Evolutionary conservation across 2,888 invertebrate species (phyloP).

Genomic region (Tyria jacobaeae): DNA sequence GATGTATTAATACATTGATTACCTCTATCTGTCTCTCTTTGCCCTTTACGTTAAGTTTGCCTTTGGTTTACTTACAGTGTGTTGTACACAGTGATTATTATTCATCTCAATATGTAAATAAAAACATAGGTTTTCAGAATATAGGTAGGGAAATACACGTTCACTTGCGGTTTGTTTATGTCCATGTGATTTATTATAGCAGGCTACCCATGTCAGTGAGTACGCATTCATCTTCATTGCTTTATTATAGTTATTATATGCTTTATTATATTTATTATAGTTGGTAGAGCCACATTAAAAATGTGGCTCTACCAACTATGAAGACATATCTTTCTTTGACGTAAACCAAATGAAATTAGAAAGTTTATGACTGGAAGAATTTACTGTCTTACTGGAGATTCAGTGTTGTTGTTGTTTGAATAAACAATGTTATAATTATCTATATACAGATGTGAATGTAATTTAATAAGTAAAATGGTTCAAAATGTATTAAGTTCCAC

Average conservation of each 20-base stretch:
- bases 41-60: background rate
- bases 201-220: constrained; percentile 20
- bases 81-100: background rate
- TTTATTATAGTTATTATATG: too few relatives aligned
- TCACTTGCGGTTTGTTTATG: constrained; percentile 29
- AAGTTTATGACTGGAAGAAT: background rate
- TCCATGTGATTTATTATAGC: constrained; percentile 37
- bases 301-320: constrained; percentile 13
- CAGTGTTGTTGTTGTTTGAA: background rate
- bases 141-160: constrained; percentile 19
- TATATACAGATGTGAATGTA: too few relatives aligned
- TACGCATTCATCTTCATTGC: constrained; percentile 21
- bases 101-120: constrained; percentile 8
- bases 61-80: background rate
- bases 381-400: background rate
- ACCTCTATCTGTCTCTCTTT: background rate
- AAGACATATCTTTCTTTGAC: constrained; percentile 36
- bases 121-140: constrained; percentile 14
- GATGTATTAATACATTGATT: background rate
- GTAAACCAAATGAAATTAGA: constrained; percentile 3
- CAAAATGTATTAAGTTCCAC: too few relatives aligned
- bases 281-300: too few relatives aligned
- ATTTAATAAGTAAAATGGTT: too few relatives aligned
- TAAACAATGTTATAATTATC: background rate
- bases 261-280: too few relatives aligned